phyloP scores from a whole-genome alignment of 2,888 invertebrate species.

The Platypus cylindrus region DNA sequence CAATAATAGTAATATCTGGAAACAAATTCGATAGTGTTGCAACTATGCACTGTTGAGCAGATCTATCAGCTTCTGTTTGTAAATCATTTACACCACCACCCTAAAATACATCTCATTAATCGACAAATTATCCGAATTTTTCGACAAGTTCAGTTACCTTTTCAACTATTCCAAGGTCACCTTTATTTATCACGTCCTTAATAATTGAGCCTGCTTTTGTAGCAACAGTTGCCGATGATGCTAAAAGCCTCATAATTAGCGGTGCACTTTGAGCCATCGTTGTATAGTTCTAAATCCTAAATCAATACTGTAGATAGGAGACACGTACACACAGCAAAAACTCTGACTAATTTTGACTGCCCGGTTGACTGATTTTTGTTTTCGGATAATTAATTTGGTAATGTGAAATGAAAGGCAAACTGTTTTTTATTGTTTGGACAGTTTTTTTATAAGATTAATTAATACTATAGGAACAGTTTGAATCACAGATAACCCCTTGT shows the following conservation, averaged over 20 bases:
- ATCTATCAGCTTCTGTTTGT: conserved; percentile 96
- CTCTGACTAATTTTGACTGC: too few relatives aligned
- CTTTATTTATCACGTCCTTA: conserved; percentile 77
- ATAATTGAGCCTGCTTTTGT: conserved; percentile 80
- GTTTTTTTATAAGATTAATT: too few relatives aligned
- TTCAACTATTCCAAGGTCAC: conserved; percentile 82
- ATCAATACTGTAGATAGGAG: too few relatives aligned
- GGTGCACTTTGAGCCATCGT: conserved; percentile 51
- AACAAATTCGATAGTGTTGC: conserved; percentile 75
- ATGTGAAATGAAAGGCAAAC: too few relatives aligned
- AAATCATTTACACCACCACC: conserved; percentile 69
- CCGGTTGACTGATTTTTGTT: too few relatives aligned
- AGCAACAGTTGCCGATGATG: conserved; percentile 68
- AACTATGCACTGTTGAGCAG: conserved; percentile 87
- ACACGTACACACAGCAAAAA: too few relatives aligned
- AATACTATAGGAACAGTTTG: too few relatives aligned
- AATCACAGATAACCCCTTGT: too few relatives aligned
- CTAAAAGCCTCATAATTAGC: conserved; percentile 57
- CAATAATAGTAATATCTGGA: conserved; percentile 72
- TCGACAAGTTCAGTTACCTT: conserved; percentile 49
- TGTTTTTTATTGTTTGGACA: too few relatives aligned
- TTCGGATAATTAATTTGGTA: too few relatives aligned
- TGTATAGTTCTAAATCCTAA: neutral
- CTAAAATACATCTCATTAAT: conserved; percentile 11
- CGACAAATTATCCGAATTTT: neutral